These are phyloP conservation scores for Cygnus buccinator DNA, from an alignment of 2,113 vertebrate species.

Conservation along the genomic window DNA sequence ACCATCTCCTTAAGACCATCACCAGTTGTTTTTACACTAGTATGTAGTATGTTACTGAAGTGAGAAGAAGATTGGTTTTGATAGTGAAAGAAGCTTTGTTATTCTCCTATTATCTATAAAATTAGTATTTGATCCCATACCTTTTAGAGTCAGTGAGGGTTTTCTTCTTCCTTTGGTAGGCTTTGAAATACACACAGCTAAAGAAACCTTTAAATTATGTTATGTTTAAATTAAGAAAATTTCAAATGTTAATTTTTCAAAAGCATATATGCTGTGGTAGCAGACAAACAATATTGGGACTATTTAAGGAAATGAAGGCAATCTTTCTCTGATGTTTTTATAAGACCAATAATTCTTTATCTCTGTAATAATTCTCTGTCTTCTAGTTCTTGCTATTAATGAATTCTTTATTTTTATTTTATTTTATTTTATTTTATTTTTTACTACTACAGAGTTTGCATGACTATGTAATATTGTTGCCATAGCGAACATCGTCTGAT, in stretches of 20 bases:
- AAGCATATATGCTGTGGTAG: background rate
- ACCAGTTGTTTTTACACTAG: background rate
- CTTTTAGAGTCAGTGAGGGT: background rate
- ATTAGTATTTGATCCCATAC: background rate
- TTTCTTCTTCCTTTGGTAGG: background rate
- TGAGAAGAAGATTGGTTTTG: background rate
- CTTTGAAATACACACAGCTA: background rate
- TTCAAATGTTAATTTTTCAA: background rate
- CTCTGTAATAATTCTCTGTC: background rate
- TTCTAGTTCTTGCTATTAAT: background rate
- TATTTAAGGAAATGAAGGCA: background rate
- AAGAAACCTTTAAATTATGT: background rate
- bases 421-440: background rate
- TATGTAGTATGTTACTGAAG: background rate
- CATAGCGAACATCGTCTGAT: background rate
- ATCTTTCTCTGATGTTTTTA: background rate
- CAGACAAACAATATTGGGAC: background rate
- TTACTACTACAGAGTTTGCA: background rate
- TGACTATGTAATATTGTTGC: background rate
- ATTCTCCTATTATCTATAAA: background rate
- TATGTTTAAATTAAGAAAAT: background rate
- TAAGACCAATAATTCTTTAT: background rate
- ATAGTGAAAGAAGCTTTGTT: background rate
- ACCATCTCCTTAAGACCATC: background rate
- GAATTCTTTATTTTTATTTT: background rate